Evolutionary conservation across 2,888 invertebrate genomes (phyloP).

Genomic region (Agrotis exclamationis): DNA sequence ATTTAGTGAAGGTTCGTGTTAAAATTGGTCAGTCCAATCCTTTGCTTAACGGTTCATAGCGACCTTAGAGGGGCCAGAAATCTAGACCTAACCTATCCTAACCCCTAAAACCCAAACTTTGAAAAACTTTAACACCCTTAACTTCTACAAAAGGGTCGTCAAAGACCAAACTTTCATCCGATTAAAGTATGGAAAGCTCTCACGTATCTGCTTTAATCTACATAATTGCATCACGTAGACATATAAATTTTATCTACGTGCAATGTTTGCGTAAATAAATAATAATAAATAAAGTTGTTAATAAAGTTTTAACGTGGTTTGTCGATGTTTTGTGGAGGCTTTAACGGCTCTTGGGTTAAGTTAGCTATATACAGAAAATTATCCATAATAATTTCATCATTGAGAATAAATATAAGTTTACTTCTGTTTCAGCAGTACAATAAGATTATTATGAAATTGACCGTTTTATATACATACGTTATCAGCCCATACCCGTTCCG

Average conservation of each 20-base stretch:
- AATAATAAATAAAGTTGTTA: constrained; percentile 76
- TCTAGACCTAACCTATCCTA: not conserved
- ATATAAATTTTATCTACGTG: constrained; percentile 84
- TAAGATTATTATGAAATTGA: too few relatives aligned
- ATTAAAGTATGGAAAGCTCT: constrained; percentile 77
- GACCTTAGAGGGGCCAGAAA: not conserved
- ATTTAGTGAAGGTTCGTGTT: not conserved
- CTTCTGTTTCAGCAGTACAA: too few relatives aligned
- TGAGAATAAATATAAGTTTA: too few relatives aligned
- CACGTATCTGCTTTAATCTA: constrained; percentile 78
- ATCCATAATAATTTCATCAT: too few relatives aligned
- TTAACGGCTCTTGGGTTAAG: not conserved
- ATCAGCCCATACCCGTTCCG: too few relatives aligned
- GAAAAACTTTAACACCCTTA: constrained; percentile 15
- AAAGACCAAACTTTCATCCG: constrained; percentile 68
- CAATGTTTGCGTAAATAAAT: constrained; percentile 78
- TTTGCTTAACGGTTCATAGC: not conserved
- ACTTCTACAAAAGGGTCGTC: constrained; percentile 63
- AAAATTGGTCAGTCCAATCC: not conserved
- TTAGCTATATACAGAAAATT: not conserved
- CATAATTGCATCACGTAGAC: constrained; percentile 83
- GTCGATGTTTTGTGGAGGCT: constrained; percentile 25
- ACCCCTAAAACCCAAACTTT: not conserved
- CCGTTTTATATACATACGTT: too few relatives aligned
- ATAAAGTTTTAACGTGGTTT: constrained; percentile 62